A percentile compares a stretch with the other conserved stretches of the same genome.
Conservation (phyloP, 1,140 invertebrate species). For the Ctenoplectra terminalis region DNA sequence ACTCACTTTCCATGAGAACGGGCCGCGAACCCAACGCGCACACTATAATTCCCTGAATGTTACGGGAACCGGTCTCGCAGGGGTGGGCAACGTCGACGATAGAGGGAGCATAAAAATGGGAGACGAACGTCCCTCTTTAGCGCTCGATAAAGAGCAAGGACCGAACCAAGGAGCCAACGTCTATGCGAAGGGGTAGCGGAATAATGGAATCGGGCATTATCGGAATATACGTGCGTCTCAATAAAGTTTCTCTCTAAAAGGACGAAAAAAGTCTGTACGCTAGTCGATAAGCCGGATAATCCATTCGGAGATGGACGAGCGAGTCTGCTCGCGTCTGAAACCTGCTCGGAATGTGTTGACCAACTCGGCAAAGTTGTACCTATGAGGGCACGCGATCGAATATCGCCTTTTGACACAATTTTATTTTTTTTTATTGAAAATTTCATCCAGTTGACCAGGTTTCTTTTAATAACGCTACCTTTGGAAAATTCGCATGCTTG, state of each 20-base stretch:
- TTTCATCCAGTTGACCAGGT: not conserved
- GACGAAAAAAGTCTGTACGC: constrained; percentile 25
- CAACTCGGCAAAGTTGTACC: not conserved
- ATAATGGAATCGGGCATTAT: constrained; percentile 67
- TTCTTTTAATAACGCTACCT: too few species aligned
- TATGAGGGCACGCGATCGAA: not conserved
- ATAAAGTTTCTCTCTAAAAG: constrained; percentile 58
- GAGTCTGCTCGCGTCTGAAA: constrained; percentile 26
- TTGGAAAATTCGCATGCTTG: not conserved
- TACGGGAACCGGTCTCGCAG: constrained; percentile 40
- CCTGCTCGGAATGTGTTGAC: constrained; percentile 32
- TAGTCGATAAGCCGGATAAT: constrained; percentile 61
- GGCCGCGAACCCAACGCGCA: not conserved
- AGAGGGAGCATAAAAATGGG: constrained; percentile 45
- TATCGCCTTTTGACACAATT: not conserved
- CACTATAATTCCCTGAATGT: constrained; percentile 49
- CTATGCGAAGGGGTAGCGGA: not conserved
- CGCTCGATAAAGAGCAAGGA: not conserved
- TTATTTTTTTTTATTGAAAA: not conserved
- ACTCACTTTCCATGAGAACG: constrained; percentile 6
- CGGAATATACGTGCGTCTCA: constrained; percentile 53
- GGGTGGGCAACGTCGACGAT: constrained; percentile 43
- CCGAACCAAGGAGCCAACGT: not conserved
- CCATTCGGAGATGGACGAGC: constrained; percentile 57
- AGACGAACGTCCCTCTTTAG: constrained; percentile 40